Percentiles rank a stretch among this genome's conserved stretches.
Evolutionary conservation across 2,797 vertebrate genomes (phyloP).

Genomic region (Parauchenoglanis ngamensis): DNA sequence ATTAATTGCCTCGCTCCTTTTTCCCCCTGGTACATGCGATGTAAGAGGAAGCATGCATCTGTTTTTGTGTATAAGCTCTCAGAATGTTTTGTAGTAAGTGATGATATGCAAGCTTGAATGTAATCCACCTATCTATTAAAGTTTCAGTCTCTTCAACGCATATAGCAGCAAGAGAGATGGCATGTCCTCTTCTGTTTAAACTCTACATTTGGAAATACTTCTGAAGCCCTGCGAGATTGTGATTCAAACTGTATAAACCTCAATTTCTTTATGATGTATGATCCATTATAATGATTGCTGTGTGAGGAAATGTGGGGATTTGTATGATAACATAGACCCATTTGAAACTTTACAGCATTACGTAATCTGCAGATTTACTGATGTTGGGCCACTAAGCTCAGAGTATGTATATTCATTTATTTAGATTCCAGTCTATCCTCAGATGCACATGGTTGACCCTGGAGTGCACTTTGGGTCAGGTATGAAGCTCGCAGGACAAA

Average conservation of each 20-base stretch:
- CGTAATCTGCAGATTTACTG: background rate
- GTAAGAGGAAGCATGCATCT: constrained; percentile 8
- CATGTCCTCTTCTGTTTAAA: background rate
- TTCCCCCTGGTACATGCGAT: constrained; percentile 29
- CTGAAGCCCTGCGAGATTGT: too few relatives aligned
- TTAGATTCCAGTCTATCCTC: background rate
- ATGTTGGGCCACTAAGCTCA: background rate
- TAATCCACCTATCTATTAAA: background rate
- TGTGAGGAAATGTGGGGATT: background rate
- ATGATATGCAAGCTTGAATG: background rate
- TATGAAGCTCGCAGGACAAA: background rate
- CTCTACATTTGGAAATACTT: too few relatives aligned
- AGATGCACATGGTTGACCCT: background rate
- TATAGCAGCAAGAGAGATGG: background rate
- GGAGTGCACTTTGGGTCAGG: background rate
- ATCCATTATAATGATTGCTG: background rate
- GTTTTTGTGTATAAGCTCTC: background rate
- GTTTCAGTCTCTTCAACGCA: background rate
- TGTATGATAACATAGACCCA: background rate
- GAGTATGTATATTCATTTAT: background rate
- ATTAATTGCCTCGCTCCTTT: constrained; percentile 43
- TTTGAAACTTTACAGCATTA: background rate
- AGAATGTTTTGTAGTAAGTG: background rate
- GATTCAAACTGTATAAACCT: too few relatives aligned
- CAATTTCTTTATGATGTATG: too few relatives aligned